phyloP scores from a whole-genome alignment of 2,797 vertebrate genomes.

The Gambusia yucatana region DNA sequence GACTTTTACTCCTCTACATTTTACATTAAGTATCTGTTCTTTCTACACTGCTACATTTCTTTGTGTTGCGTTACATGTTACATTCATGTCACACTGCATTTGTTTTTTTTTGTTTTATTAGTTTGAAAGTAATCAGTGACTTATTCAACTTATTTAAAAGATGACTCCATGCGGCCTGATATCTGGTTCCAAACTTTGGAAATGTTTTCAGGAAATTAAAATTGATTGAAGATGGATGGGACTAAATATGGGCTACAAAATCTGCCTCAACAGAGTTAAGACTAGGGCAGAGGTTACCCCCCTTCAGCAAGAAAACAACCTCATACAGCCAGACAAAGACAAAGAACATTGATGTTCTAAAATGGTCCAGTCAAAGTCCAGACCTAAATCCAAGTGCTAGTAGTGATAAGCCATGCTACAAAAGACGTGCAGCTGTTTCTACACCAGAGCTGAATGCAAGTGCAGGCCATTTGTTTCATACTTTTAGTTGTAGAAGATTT shows the following conservation, averaged over 20 bases:
- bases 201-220: no score
- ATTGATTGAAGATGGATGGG: background rate
- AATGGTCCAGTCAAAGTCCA: background rate
- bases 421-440: background rate
- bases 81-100: no score
- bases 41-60: no score
- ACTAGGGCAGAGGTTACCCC: background rate
- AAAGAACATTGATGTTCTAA: background rate
- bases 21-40: no score
- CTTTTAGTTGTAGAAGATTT: background rate
- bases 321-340: background rate
- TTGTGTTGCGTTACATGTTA: no score
- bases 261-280: background rate
- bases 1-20: no score
- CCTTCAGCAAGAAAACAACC: background rate
- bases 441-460: background rate
- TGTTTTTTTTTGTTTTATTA: no score
- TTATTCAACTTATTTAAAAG: no score
- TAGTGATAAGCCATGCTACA: background rate
- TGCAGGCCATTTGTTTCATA: background rate
- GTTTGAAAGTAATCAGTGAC: no score
- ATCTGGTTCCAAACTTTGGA: no score
- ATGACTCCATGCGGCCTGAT: no score
- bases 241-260: background rate
- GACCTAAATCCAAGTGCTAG: background rate